Percentiles rank a stretch among this genome's conserved stretches.
Conservation (phyloP, 2,888 invertebrate genomes). For the Drosophila tanythrix region DNA sequence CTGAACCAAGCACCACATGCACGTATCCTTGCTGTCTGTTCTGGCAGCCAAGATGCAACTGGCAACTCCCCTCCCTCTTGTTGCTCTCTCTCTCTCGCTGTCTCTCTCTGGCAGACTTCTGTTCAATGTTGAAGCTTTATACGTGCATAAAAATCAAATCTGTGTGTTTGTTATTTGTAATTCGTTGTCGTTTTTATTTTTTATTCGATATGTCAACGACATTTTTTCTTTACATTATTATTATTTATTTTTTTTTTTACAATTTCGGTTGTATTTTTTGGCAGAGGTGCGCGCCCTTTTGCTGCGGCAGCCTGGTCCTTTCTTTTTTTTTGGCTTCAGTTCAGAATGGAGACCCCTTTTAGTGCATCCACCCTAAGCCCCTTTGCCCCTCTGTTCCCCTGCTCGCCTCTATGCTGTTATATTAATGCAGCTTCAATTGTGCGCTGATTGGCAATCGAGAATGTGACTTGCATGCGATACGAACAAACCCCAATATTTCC, state of each 20-base stretch:
- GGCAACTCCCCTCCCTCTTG: background rate
- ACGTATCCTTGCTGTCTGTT: conserved; percentile 26
- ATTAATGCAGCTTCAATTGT: conserved; percentile 81
- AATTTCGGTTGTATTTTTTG: conserved; percentile 32
- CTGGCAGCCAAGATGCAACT: conserved; percentile 31
- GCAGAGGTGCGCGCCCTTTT: conserved; percentile 63
- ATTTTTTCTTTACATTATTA: conserved; percentile 43
- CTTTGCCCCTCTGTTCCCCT: background rate
- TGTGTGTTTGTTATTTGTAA: conserved; percentile 72
- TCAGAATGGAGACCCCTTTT: conserved; percentile 15
- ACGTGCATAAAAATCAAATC: conserved; percentile 80
- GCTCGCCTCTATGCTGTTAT: conserved; percentile 33
- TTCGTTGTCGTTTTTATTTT: conserved; percentile 56
- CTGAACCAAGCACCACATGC: conserved; percentile 41
- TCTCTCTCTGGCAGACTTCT: conserved; percentile 1
- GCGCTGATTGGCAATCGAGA: conserved; percentile 80
- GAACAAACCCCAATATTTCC: conserved; percentile 4
- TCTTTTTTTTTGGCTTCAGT: conserved; percentile 53
- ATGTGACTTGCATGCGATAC: conserved; percentile 76
- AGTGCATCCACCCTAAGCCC: conserved; percentile 11
- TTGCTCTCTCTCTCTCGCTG: no score
- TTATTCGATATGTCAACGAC: conserved; percentile 71
- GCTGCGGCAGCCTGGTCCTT: conserved; percentile 38
- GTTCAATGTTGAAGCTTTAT: conserved; percentile 43
- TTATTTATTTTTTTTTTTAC: conserved; percentile 16